These are phyloP conservation scores for Trachelus tabidus DNA, from an alignment of 2,888 invertebrate genomes.

Conservation along the genomic window DNA sequence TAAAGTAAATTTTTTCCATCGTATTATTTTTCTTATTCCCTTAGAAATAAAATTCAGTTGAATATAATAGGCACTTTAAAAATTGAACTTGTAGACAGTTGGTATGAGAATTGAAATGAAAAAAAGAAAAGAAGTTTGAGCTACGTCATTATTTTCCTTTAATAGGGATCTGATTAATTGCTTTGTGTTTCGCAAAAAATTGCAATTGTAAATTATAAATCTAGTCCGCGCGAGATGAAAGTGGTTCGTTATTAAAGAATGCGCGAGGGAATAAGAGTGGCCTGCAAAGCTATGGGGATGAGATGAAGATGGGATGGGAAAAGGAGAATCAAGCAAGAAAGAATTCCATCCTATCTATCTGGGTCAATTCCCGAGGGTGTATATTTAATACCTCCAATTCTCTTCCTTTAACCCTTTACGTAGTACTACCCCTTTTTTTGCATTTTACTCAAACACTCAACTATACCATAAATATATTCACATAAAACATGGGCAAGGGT, in stretches of 20 bases:
- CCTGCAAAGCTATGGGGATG: constrained; percentile 3
- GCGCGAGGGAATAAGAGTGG: constrained; percentile 31
- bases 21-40: not conserved
- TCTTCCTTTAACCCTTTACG: not conserved
- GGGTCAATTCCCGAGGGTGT: constrained; percentile 13
- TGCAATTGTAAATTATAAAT: not conserved
- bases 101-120: not conserved
- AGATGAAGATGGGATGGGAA: constrained; percentile 21
- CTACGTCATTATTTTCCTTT: not conserved
- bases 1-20: not conserved
- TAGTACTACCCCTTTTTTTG: not conserved
- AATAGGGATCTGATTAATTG: not conserved
- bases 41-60: not conserved
- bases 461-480: not conserved
- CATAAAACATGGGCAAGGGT: not conserved
- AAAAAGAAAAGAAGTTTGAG: not conserved
- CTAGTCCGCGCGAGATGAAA: constrained; percentile 35
- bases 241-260: constrained; percentile 45
- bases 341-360: constrained; percentile 21
- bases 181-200: not conserved
- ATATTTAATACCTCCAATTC: not conserved
- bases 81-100: not conserved
- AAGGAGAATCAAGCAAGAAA: constrained; percentile 22
- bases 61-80: not conserved
- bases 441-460: not conserved